Percentiles rank a stretch among this genome's conserved stretches.
These are phyloP conservation scores for Holacanthella duospinosa DNA, from an alignment of 2,888 invertebrate genomes.

Conservation along the genomic window DNA sequence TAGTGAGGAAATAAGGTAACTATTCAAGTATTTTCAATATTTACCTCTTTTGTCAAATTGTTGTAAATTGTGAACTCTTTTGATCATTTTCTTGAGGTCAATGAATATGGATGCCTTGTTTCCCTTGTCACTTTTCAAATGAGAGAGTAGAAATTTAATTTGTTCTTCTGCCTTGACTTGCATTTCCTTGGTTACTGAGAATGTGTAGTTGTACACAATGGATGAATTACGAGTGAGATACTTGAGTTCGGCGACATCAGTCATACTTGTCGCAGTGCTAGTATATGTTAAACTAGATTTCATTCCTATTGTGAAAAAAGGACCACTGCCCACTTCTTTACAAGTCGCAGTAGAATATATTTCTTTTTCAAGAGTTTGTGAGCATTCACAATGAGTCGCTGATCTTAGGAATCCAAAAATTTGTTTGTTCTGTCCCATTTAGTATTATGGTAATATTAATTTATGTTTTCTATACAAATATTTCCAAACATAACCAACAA, in stretches of 20 bases:
- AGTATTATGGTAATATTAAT: background rate
- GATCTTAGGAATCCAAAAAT: background rate
- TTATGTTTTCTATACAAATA: background rate
- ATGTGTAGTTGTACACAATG: background rate
- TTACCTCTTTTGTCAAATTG: background rate
- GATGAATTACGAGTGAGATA: background rate
- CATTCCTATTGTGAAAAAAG: background rate
- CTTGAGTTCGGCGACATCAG: background rate
- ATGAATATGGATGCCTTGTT: background rate
- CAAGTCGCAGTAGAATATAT: background rate
- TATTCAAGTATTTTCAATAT: background rate
- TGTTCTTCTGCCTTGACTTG: background rate
- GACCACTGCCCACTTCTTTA: background rate
- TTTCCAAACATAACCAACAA: background rate
- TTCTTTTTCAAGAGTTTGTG: background rate
- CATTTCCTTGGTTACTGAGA: background rate
- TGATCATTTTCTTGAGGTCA: background rate
- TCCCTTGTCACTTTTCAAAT: background rate
- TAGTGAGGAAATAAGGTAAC: no score
- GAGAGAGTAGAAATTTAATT: background rate
- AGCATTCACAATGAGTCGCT: background rate
- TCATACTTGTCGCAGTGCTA: background rate
- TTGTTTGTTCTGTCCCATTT: background rate
- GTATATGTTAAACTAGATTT: background rate
- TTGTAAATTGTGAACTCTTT: background rate